Evolutionary conservation across 2,888 invertebrate species (phyloP).

Genomic region (Nomada goodeniana): DNA sequence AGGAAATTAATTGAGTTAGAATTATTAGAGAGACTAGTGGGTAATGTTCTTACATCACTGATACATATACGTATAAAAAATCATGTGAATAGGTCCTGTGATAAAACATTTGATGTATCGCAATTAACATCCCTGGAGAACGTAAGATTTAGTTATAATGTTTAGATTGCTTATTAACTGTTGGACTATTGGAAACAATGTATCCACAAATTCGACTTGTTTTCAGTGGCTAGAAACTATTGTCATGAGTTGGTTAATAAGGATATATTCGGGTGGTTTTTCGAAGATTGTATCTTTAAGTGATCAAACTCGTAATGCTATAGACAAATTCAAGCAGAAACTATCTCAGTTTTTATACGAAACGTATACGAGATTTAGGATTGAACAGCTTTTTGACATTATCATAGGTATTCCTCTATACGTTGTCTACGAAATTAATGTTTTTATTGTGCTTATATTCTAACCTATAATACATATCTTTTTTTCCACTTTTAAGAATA

Average conservation of each 20-base stretch:
- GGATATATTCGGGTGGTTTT: constrained; percentile 91
- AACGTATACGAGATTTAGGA: constrained; percentile 94
- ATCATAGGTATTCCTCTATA: constrained; percentile 89
- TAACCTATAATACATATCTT: constrained; percentile 27
- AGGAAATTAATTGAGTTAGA: constrained; percentile 90
- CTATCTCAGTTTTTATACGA: constrained; percentile 93
- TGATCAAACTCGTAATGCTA: constrained; percentile 86
- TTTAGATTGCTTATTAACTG: neutral
- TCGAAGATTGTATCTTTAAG: constrained; percentile 86
- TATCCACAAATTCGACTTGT: neutral
- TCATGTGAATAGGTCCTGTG: constrained; percentile 93
- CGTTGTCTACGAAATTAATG: neutral
- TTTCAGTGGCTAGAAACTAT: constrained; percentile 93
- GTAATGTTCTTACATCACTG: constrained; percentile 92
- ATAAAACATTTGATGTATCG: constrained; percentile 94
- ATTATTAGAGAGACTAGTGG: constrained; percentile 92
- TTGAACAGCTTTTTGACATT: constrained; percentile 97
- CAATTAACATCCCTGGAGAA: constrained; percentile 91
- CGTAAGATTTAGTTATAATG: constrained; percentile 83
- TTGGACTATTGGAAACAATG: neutral
- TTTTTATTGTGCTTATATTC: constrained; percentile 12
- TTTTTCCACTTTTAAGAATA: constrained; percentile 87
- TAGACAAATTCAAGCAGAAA: constrained; percentile 90
- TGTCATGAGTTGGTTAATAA: constrained; percentile 94
- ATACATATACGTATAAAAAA: constrained; percentile 93